A percentile compares a stretch with the other conserved stretches of the same genome.
Conservation (phyloP, 2,888 invertebrate species). For the Coleophora deauratella region DNA sequence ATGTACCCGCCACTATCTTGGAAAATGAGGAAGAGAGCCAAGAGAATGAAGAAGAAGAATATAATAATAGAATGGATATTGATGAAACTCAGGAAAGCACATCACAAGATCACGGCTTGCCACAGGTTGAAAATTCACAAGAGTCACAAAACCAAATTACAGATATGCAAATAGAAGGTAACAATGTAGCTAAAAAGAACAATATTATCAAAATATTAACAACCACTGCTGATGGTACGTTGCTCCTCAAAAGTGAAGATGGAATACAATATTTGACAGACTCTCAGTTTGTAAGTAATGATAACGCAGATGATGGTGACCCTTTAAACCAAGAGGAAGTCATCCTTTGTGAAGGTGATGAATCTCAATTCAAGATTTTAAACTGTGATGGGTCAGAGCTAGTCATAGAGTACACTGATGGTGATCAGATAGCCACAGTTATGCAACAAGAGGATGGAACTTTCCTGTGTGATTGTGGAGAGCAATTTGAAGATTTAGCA, state of each 20-base stretch:
- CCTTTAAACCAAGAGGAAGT: slow-evolving; percentile 47
- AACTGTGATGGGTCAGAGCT: slow-evolving; percentile 62
- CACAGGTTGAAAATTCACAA: slow-evolving; percentile 20
- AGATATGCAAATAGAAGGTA: slow-evolving; percentile 19
- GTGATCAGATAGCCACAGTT: slow-evolving; percentile 52
- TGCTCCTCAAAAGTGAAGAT: slow-evolving; percentile 46
- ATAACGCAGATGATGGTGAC: slow-evolving; percentile 30
- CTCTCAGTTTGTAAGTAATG: slow-evolving; percentile 34
- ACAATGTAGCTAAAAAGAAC: slow-evolving; percentile 17
- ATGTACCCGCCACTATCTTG: slow-evolving; percentile 61
- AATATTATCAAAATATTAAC: slow-evolving; percentile 54
- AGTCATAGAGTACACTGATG: slow-evolving; percentile 64
- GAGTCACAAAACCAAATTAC: slow-evolving; percentile 25
- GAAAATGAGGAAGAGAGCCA: slow-evolving; percentile 58
- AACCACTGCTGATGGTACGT: slow-evolving; percentile 43
- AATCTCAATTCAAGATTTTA: slow-evolving; percentile 58
- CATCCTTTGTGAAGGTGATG: slow-evolving; percentile 61
- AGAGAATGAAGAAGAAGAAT: slow-evolving; percentile 31
- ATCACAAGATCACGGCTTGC: slow-evolving; percentile 26
- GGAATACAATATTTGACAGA: slow-evolving; percentile 49
- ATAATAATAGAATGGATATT: slow-evolving; percentile 34
- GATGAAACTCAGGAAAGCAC: slow-evolving; percentile 32
- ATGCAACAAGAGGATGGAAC: slow-evolving; percentile 57
- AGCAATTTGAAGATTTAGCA: slow-evolving; percentile 49
- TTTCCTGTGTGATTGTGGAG: slow-evolving; percentile 62